phyloP scores from a whole-genome alignment of 2,797 vertebrate genomes.

The Poeciliopsis paucimaculata region DNA sequence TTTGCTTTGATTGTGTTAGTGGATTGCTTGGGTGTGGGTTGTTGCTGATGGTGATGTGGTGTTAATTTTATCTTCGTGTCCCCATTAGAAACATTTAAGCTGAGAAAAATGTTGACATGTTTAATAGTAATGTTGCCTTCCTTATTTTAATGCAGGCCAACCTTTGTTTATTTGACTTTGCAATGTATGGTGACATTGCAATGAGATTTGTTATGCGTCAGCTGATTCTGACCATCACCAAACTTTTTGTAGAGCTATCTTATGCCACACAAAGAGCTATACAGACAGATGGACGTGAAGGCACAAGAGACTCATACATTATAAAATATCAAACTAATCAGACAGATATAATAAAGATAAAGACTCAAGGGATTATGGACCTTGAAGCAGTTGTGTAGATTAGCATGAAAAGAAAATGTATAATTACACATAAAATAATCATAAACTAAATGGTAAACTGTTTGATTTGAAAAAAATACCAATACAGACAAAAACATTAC shows the following conservation, averaged over 20 bases:
- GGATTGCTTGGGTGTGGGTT: neutral
- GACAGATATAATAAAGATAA: neutral
- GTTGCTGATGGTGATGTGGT: neutral
- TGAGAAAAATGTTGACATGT: too few species aligned
- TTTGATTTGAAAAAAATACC: neutral
- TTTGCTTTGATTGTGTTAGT: neutral
- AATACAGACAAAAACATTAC: neutral
- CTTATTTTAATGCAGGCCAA: neutral
- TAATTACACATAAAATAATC: neutral
- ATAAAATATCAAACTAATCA: neutral
- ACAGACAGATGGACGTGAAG: neutral
- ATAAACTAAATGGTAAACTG: neutral
- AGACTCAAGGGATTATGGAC: neutral
- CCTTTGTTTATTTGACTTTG: neutral
- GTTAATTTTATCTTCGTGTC: neutral
- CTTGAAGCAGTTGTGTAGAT: neutral
- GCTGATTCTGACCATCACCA: neutral
- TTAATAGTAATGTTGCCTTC: neutral
- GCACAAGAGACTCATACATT: neutral
- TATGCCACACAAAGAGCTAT: neutral
- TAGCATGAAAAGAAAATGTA: neutral
- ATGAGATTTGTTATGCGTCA: neutral
- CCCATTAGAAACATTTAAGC: neutral
- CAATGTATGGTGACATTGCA: neutral
- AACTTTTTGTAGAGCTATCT: neutral